Conservation (phyloP, 2,797 vertebrate genomes). For the Poeciliopsis presidionis region DNA sequence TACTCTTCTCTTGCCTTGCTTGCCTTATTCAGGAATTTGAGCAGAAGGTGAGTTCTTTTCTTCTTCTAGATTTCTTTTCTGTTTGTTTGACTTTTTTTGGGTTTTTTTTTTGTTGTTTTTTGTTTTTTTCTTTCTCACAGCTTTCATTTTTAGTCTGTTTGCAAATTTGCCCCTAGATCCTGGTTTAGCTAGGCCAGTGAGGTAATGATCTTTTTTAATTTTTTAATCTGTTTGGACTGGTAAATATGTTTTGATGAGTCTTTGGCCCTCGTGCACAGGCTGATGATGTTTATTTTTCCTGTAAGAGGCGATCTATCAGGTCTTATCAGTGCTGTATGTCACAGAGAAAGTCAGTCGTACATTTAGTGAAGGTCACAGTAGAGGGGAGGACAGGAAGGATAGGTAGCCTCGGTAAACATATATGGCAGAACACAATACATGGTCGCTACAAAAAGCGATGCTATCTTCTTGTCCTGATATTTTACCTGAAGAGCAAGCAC, state of each 20-base stretch:
- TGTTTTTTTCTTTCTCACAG: slow-evolving; percentile 21
- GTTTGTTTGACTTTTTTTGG: slow-evolving; percentile 18
- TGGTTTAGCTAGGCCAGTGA: background rate
- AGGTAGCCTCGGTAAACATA: slow-evolving; percentile 65
- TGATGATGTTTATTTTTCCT: slow-evolving; percentile 19
- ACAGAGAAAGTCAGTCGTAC: slow-evolving; percentile 50
- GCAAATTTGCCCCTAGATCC: background rate
- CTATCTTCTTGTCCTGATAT: slow-evolving; percentile 63
- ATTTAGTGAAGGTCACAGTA: slow-evolving; percentile 71
- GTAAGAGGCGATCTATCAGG: slow-evolving; percentile 33
- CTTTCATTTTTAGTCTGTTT: background rate
- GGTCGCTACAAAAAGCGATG: slow-evolving; percentile 63
- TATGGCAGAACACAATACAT: slow-evolving; percentile 45
- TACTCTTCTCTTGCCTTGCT: slow-evolving; percentile 43
- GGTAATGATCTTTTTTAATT: background rate
- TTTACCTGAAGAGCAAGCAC: slow-evolving; percentile 42
- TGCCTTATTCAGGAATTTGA: slow-evolving; percentile 85
- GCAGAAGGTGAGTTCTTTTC: slow-evolving; percentile 82
- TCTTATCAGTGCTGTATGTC: slow-evolving; percentile 57
- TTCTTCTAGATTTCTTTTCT: background rate
- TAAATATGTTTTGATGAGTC: slow-evolving; percentile 22
- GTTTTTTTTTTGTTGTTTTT: slow-evolving; percentile 9
- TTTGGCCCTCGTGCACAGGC: background rate
- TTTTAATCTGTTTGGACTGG: background rate
- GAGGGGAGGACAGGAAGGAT: slow-evolving; percentile 56